phyloP scores from a whole-genome alignment of 2,888 invertebrate species.

The Spisula subtruncata region DNA sequence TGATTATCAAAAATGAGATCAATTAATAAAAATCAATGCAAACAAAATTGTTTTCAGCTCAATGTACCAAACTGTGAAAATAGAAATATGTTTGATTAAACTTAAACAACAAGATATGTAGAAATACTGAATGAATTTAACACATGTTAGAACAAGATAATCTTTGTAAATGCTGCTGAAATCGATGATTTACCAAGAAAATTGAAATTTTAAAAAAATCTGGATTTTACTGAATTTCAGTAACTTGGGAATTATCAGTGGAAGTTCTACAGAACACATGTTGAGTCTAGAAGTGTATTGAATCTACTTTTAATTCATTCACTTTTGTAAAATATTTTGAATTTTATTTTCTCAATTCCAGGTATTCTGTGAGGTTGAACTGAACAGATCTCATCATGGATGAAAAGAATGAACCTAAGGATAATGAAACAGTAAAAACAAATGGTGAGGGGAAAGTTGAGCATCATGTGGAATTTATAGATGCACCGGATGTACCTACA shows the following conservation, averaged over 20 bases:
- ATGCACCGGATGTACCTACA: not conserved
- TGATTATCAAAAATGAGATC: no score
- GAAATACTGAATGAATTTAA: not conserved
- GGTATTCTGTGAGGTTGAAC: not conserved
- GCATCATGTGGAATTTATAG: not conserved
- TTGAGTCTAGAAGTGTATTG: not conserved
- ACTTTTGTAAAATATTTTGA: not conserved
- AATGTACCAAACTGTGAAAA: no score
- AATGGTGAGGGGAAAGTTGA: not conserved
- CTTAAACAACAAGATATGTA: no score
- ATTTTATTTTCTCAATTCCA: not conserved
- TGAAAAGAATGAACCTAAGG: not conserved
- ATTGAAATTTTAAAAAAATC: not conserved
- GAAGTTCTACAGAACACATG: no score
- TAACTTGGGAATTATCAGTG: not conserved
- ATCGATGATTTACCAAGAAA: not conserved
- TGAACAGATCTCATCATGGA: not conserved
- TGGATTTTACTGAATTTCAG: not conserved
- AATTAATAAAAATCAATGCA: no score
- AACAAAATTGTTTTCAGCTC: no score
- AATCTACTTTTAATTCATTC: not conserved
- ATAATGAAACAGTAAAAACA: not conserved
- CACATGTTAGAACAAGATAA: not conserved
- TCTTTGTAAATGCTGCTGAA: not conserved
- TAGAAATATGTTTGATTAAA: no score